These are phyloP conservation scores for Craniophora ligustri DNA, from an alignment of 2,888 invertebrate species.

Conservation along the genomic window DNA sequence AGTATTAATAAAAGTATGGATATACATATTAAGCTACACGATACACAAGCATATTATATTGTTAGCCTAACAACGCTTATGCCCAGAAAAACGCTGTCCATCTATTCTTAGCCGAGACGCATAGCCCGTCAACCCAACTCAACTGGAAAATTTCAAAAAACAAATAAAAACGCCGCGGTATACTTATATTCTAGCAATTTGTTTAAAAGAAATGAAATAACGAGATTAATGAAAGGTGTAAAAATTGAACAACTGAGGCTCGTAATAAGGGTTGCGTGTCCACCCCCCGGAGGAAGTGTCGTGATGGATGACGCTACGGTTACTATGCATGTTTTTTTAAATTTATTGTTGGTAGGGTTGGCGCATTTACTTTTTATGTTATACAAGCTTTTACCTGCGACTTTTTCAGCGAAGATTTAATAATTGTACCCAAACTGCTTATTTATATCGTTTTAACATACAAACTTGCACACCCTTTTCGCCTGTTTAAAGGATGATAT, in stretches of 20 bases:
- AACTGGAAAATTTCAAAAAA: constrained; percentile 23
- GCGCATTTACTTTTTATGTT: no score
- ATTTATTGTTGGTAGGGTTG: constrained; percentile 30
- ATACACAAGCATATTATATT: not conserved
- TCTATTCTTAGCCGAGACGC: constrained; percentile 1
- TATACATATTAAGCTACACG: no score
- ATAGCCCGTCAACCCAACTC: constrained; percentile 49
- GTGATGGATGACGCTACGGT: constrained; percentile 60
- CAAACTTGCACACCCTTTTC: no score
- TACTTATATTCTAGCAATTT: constrained; percentile 41
- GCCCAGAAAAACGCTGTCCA: not conserved
- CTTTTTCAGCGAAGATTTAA: no score
- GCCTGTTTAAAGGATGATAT: no score
- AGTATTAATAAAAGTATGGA: no score
- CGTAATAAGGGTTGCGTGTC: constrained; percentile 66
- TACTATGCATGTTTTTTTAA: constrained; percentile 42
- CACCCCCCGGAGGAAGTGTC: constrained; percentile 48
- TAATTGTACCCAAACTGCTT: no score
- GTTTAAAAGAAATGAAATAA: constrained; percentile 42
- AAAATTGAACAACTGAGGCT: constrained; percentile 49
- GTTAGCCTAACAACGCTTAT: not conserved
- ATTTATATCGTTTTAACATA: no score
- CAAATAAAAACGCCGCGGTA: constrained; percentile 29
- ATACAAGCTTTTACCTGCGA: no score
- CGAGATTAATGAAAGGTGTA: constrained; percentile 50